These are phyloP conservation scores for Ptychobarbus kaznakovi DNA, from an alignment of 2,797 vertebrate species.

Conservation along the genomic window DNA sequence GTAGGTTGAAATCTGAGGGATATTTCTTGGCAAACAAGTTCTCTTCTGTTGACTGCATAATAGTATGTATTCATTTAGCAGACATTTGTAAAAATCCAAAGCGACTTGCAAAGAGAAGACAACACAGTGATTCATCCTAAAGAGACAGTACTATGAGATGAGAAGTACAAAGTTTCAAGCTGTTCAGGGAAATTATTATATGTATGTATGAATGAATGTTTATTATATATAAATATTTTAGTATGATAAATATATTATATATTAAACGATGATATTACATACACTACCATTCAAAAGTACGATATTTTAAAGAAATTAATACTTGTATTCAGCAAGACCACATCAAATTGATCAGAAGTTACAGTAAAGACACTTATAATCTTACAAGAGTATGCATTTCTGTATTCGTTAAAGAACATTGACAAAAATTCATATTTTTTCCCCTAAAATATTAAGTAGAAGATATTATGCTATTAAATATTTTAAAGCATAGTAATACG, in stretches of 20 bases:
- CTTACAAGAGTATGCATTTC: neutral
- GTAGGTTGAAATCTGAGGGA: slow-evolving; percentile 20
- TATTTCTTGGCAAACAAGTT: slow-evolving; percentile 17
- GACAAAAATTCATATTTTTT: too few species aligned
- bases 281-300: too few species aligned
- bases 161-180: neutral
- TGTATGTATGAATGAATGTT: too few species aligned
- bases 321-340: neutral
- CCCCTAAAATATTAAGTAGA: too few species aligned
- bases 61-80: slow-evolving; percentile 14
- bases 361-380: neutral
- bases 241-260: too few species aligned
- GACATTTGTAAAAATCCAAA: slow-evolving; percentile 1
- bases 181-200: neutral
- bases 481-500: too few species aligned
- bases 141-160: neutral
- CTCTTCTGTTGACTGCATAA: neutral
- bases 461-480: too few species aligned
- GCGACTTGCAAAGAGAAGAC: neutral
- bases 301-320: neutral
- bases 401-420: neutral
- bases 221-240: too few species aligned
- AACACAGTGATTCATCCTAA: slow-evolving; percentile 7
- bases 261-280: too few species aligned
- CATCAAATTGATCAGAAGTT: neutral